A percentile compares a stretch with the other conserved stretches of the same genome.
Evolutionary conservation across 1,140 invertebrate species (phyloP).

Genomic region (Alviniconcha marisindica): DNA sequence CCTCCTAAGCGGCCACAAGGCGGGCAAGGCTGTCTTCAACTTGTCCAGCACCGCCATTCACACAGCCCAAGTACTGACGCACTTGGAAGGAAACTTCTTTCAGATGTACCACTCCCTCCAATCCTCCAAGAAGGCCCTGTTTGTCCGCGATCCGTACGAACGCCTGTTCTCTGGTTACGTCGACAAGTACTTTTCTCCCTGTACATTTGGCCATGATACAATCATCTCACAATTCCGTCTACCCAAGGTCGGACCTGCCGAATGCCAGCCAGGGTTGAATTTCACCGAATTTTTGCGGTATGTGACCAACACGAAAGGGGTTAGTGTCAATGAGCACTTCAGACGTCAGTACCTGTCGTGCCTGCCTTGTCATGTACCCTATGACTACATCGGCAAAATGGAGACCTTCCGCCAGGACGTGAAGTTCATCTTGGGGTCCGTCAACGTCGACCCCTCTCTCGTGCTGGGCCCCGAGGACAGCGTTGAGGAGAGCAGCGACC

Average conservation of each 20-base stretch:
- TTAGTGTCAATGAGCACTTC: slow-evolving; percentile 7
- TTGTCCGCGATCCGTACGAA: slow-evolving; percentile 35
- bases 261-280: background rate
- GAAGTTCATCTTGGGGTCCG: background rate
- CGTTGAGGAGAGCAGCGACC: slow-evolving; percentile 12
- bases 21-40: background rate
- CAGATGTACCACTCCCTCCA: background rate
- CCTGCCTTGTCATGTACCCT: slow-evolving; percentile 19
- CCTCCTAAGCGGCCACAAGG: background rate
- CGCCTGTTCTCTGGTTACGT: slow-evolving; percentile 31
- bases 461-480: background rate
- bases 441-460: background rate
- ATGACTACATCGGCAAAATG: slow-evolving; percentile 38
- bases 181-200: slow-evolving; percentile 20
- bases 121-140: slow-evolving; percentile 17
- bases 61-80: background rate
- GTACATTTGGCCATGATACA: background rate
- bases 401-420: slow-evolving; percentile 36
- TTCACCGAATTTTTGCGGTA: slow-evolving; percentile 22
- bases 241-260: background rate
- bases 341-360: background rate
- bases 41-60: slow-evolving; percentile 21
- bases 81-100: background rate
- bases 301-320: background rate
- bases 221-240: background rate